These are phyloP conservation scores for Zalophus californianus DNA, from an alignment of 2,797 vertebrate genomes.

Conservation along the genomic window DNA sequence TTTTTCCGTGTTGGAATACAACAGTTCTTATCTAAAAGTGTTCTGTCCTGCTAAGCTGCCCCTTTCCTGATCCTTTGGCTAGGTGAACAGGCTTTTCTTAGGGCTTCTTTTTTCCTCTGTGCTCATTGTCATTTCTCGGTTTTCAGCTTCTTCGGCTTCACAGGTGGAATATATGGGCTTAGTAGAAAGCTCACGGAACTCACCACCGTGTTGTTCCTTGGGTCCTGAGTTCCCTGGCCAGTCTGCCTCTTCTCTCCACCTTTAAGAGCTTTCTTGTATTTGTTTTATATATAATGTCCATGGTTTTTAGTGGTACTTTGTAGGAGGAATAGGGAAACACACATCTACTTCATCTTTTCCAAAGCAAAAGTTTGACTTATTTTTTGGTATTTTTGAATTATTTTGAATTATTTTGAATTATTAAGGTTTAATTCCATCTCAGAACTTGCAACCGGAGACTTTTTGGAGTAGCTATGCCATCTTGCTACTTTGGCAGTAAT, in stretches of 20 bases:
- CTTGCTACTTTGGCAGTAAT: conserved; percentile 9
- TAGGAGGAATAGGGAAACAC: neutral
- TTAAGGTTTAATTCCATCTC: conserved; percentile 44
- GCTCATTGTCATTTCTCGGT: conserved; percentile 7
- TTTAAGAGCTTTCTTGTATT: neutral
- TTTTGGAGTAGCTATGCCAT: neutral
- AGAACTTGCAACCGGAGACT: neutral
- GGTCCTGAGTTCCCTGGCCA: neutral
- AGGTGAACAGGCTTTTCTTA: neutral
- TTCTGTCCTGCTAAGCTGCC: neutral
- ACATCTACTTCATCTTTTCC: neutral
- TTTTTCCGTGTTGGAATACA: neutral
- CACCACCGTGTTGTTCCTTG: neutral
- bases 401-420: neutral
- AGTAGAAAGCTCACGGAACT: neutral
- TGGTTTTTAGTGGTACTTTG: neutral
- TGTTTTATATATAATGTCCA: neutral
- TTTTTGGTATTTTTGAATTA: neutral
- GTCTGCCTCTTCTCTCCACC: neutral
- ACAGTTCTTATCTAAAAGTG: neutral
- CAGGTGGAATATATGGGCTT: neutral
- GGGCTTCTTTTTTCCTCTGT: neutral
- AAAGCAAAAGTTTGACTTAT: neutral
- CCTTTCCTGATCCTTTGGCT: neutral
- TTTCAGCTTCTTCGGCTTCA: conserved; percentile 10